phyloP scores from a whole-genome alignment of 1,140 invertebrate species.

The Drosophila sturtevanti region DNA sequence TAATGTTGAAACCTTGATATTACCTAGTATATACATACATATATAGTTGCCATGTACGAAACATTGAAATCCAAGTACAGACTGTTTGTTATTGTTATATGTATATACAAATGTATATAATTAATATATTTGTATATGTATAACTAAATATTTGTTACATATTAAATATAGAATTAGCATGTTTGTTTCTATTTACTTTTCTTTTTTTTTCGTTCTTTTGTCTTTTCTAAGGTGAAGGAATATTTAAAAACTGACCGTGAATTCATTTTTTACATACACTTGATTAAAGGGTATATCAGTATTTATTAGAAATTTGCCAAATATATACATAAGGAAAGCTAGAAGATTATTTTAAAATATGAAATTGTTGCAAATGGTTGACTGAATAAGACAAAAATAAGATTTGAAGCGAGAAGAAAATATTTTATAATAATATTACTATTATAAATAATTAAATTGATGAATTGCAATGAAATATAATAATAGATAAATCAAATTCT shows the following conservation, averaged over 20 bases:
- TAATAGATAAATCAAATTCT: too few species aligned
- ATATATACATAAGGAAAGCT: too few species aligned
- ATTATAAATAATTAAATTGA: too few species aligned
- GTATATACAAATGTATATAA: not conserved
- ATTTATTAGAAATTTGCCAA: too few species aligned
- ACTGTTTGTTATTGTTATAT: not conserved
- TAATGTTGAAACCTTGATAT: constrained; percentile 47
- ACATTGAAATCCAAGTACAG: constrained; percentile 14
- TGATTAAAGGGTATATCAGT: not conserved
- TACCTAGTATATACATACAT: constrained; percentile 38
- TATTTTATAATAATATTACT: too few species aligned
- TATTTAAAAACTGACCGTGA: not conserved
- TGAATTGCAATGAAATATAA: too few species aligned
- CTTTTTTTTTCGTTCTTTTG: too few species aligned
- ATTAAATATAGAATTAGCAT: not conserved
- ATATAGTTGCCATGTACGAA: constrained; percentile 45
- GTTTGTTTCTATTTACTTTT: not conserved
- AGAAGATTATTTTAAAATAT: too few species aligned
- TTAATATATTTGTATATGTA: not conserved
- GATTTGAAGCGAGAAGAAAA: too few species aligned
- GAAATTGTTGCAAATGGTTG: too few species aligned
- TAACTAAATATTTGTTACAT: not conserved
- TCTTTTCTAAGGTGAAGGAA: not conserved
- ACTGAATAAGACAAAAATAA: too few species aligned
- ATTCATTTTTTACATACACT: not conserved